Evolutionary conservation across 2,797 vertebrate species (phyloP).

Genomic region (Salarias fasciatus): DNA sequence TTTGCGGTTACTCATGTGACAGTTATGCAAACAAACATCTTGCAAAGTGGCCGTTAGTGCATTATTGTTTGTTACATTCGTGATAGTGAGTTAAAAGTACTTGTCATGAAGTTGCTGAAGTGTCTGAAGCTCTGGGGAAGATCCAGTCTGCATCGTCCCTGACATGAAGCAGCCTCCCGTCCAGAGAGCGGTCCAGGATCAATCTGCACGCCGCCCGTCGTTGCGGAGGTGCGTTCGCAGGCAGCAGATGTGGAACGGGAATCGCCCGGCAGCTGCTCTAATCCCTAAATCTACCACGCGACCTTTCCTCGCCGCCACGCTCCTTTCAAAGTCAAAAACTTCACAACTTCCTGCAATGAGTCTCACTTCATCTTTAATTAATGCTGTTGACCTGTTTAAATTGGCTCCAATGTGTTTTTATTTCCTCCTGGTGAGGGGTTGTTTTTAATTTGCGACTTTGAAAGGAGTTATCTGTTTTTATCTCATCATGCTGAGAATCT

Average conservation of each 20-base stretch:
- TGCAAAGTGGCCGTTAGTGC: no score
- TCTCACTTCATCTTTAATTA: no score
- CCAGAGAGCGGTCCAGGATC: constrained; percentile 16
- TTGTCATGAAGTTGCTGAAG: no score
- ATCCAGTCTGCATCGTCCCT: neutral
- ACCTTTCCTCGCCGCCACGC: constrained; percentile 38
- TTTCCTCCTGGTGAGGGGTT: neutral
- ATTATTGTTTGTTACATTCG: no score
- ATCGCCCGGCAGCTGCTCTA: constrained; percentile 48
- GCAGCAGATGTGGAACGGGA: constrained; percentile 49
- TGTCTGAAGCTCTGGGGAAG: no score
- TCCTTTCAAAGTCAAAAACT: constrained; percentile 51
- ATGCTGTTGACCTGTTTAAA: neutral
- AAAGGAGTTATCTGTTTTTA: no score
- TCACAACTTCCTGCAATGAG: neutral
- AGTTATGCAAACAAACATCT: no score
- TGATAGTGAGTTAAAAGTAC: no score
- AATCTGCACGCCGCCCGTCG: constrained; percentile 36
- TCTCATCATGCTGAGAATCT: no score
- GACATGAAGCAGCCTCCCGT: neutral
- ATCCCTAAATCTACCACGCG: constrained; percentile 52
- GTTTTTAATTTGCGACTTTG: neutral
- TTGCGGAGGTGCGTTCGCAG: constrained; percentile 45
- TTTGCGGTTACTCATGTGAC: no score
- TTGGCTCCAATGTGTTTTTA: neutral